A percentile compares a stretch with the other conserved stretches of the same genome.
These are phyloP conservation scores for Phymorhynchus buccinoides DNA, from an alignment of 1,140 invertebrate species.

Conservation along the genomic window DNA sequence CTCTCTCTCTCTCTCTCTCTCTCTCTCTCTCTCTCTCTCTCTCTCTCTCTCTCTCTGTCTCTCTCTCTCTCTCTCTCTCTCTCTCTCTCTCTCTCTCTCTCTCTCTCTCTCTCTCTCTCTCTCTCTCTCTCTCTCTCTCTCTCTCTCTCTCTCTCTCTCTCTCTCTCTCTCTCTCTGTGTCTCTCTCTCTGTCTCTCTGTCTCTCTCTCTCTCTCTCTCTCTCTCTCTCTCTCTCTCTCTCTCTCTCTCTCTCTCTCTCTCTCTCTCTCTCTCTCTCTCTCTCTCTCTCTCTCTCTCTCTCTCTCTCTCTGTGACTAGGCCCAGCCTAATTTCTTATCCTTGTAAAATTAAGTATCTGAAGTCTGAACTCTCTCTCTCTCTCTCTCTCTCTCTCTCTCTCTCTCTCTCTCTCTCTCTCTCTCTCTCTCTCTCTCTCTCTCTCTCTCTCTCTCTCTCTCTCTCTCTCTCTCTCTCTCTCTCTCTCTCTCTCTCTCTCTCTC, in stretches of 20 bases:
- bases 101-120: too few relatives aligned
- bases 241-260: not conserved
- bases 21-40: too few relatives aligned
- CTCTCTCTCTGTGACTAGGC: not conserved
- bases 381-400: conserved; percentile 1
- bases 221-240: not conserved
- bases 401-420: not conserved
- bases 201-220: not conserved
- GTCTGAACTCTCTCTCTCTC: not conserved
- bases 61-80: too few relatives aligned
- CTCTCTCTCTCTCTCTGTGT: too few relatives aligned
- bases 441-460: not conserved
- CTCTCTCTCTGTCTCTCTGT: not conserved
- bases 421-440: not conserved
- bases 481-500: not conserved
- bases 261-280: not conserved
- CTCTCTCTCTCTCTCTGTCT: too few relatives aligned
- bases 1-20: too few relatives aligned
- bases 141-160: too few relatives aligned
- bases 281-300: not conserved
- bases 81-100: too few relatives aligned
- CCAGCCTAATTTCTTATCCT: not conserved
- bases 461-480: not conserved
- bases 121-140: too few relatives aligned
- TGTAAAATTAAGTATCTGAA: too few relatives aligned